These are phyloP conservation scores for Muricea muricata DNA, from an alignment of 92 coral and sea anemone species.

Conservation along the genomic window DNA sequence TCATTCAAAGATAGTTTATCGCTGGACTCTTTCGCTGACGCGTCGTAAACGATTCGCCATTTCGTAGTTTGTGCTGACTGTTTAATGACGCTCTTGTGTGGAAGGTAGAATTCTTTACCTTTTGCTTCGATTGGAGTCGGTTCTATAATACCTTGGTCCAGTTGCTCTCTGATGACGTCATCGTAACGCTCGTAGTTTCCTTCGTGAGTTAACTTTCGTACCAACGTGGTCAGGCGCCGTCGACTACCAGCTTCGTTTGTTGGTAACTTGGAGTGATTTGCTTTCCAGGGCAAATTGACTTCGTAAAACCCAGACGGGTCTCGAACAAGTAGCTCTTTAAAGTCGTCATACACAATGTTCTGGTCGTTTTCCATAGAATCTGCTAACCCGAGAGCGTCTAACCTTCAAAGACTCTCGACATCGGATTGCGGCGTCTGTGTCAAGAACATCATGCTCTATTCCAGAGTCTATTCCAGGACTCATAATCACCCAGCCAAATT, in stretches of 20 bases:
- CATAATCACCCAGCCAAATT: too few relatives aligned
- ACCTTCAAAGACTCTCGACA: conserved; percentile 12
- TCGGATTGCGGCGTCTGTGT: conserved; percentile 41
- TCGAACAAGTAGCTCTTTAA: conserved; percentile 32
- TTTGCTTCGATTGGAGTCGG: too few relatives aligned
- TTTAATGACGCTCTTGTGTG: too few relatives aligned
- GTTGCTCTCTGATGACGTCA: too few relatives aligned
- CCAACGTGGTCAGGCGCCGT: conserved; percentile 19
- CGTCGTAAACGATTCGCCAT: too few relatives aligned
- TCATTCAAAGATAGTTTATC: too few relatives aligned
- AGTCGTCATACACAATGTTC: conserved; percentile 26
- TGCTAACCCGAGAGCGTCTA: conserved; percentile 44
- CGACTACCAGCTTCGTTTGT: conserved; percentile 24
- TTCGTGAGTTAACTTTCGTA: conserved; percentile 19
- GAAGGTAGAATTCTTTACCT: too few relatives aligned
- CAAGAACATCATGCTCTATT: background rate
- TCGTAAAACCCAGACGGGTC: conserved; percentile 15
- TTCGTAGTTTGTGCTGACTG: too few relatives aligned
- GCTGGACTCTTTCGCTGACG: too few relatives aligned
- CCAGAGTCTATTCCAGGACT: too few relatives aligned
- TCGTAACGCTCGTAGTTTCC: too few relatives aligned
- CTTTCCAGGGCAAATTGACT: conserved; percentile 35
- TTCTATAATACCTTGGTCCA: too few relatives aligned
- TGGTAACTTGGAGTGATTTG: conserved; percentile 26
- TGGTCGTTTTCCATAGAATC: conserved; percentile 41